phyloP scores from a whole-genome alignment of 23 tunicate genomes.

The Styela clava region DNA sequence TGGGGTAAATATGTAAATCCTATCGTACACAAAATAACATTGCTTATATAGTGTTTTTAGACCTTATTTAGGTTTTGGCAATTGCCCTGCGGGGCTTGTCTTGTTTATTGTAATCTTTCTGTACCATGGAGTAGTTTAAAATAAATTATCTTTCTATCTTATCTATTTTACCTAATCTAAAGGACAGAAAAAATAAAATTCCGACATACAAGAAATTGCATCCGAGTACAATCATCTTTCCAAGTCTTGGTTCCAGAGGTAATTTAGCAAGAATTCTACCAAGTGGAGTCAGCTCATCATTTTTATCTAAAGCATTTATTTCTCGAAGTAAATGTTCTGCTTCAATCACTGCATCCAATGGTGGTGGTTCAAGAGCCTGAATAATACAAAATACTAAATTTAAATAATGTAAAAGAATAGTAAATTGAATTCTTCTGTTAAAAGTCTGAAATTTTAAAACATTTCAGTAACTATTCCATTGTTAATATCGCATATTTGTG shows the following conservation, averaged over 20 bases:
- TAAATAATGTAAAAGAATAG: not conserved
- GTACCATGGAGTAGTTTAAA: too few species aligned
- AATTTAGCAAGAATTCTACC: conserved; percentile 84
- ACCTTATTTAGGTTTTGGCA: too few species aligned
- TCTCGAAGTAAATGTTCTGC: conserved; percentile 75
- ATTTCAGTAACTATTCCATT: not conserved
- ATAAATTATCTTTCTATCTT: too few species aligned
- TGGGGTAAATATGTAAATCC: too few species aligned
- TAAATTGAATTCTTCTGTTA: not conserved
- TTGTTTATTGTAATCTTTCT: too few species aligned
- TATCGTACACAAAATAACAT: too few species aligned
- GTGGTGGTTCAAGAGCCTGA: conserved; percentile 92
- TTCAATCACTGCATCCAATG: conserved; percentile 90
- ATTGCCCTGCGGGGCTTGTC: too few species aligned
- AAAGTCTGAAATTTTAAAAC: not conserved
- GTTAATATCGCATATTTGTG: too few species aligned
- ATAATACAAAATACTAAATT: not conserved
- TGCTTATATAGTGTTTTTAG: too few species aligned
- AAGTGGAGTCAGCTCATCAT: conserved; percentile 85
- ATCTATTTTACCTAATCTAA: too few species aligned
- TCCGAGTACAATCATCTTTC: conserved; percentile 88
- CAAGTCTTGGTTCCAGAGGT: conserved; percentile 88
- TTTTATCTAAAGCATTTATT: conserved; percentile 85
- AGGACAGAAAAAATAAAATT: too few species aligned
- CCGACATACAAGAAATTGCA: conserved; percentile 82